Base-by-base conservation (phyloP, 53 echinoderm and acorn worm genomes). In the Crossaster papposus region DNA sequence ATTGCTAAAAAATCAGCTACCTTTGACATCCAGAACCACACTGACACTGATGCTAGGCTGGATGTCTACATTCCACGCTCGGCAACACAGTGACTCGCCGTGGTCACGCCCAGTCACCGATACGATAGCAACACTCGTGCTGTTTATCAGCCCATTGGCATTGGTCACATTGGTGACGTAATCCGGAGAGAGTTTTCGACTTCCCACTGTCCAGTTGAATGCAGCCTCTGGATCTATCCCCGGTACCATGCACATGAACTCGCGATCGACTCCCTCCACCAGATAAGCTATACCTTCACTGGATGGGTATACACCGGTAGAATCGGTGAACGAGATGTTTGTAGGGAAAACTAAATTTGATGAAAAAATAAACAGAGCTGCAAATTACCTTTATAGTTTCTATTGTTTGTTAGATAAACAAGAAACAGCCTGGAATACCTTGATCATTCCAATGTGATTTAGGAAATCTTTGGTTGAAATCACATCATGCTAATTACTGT, bases 201-300 rank as follows among this genome's bases (percentile, higher is more conserved):
- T 50, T 24, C 78, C 78, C 51, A 78, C 24, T 2, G 51, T 50
- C 78, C 78, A 78, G n/a, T 22, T 78, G 44, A 78, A 78, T 44
- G 78, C 50, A 5, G 78, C 78, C 15, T n/a, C 51, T 34, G 78
- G 78, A 24, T 78, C 51, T 44, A 78, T 44, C 24, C 51, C 51
- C 0, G 78, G 78, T 12, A 78, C 78, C 50, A 50, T 38, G n/a
- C 78, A 78, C 2, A 23, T 78, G 78, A 78, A 78, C 9, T 23
- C 17, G 3, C 51, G 78, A 22, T 37, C n/a, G 0, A 23, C 44
- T 50, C 78, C 50, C n/a, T 78, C 78, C 10, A 78, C 50, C 78
- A 78, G 44, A 78, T 78, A 44, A 2, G 78, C 38, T 78, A n/a
- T 44, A n/a, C 44, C 22, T 18, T 20, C 36, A 36, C 20, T 36